Base-by-base conservation (phyloP, 2,113 vertebrate species). In the Antechinus flavipes region DNA sequence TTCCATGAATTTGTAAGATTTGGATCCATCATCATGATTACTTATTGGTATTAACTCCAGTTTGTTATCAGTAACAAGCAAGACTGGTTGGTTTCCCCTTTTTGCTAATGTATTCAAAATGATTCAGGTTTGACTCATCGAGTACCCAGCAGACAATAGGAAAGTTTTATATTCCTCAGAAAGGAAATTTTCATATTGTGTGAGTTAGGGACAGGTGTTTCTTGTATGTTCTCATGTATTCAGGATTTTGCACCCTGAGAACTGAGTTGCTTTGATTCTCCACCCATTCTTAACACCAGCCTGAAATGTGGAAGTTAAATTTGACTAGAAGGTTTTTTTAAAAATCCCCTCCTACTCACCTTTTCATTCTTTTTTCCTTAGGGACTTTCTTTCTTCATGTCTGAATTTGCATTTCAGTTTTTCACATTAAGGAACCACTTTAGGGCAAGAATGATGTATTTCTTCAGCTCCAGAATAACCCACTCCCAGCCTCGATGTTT, bases 11-110 rank as follows among this genome's bases (percentile, higher is more conserved):
- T 84, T 84, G 35, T 92, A 50, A 84, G 52, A 90, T 53, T n/a
- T 93, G 93, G 42, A 30, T 94, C 56, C 93, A 91, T 93, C 26
- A 89, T 91, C 89, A 91, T 94, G n/a, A 61, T 89, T 89, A 92
- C 35, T 53, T 55, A 47, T 26, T 35, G 76, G 2, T 24, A 89
- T 93, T 90, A 95, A n/a, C n/a, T 76, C 35, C 12, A 68, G 2
- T 76, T 76, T n/a, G 16, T 3, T 42, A 23, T 84, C 7, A 8
- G 7, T 84, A n/a, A 84, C n/a, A 76, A 16, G 19, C 5, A 22
- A 84, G n/a, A 84, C 8, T 30, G 50, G 24, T 46, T 4, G 90
- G 23, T 90, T 46, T 0, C 54, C 27, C 42, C 93, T 84, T 76
- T n/a, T 22, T 91, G 6, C 50, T 54, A n/a, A 53, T 49, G n/a